Conservation (phyloP, 2,888 invertebrate species). For the Sphinx pinastri region DNA sequence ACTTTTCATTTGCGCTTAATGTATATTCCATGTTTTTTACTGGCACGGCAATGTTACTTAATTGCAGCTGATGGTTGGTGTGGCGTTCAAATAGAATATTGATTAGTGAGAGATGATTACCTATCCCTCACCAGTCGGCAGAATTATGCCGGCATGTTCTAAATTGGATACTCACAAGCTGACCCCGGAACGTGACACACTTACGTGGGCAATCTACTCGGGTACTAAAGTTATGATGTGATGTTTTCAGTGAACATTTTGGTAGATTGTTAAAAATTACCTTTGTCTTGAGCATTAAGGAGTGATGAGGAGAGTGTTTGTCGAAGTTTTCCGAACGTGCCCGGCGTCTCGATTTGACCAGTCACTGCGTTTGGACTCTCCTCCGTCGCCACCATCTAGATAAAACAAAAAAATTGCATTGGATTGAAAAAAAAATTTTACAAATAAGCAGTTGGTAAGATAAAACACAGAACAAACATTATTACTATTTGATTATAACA, state of each 20-base stretch:
- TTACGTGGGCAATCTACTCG: no score
- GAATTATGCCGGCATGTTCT: no score
- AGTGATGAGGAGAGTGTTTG: slow-evolving; percentile 92
- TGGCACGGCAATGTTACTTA: no score
- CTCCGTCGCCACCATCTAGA: slow-evolving; percentile 93
- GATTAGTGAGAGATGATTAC: no score
- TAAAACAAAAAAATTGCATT: not conserved
- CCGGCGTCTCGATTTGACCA: slow-evolving; percentile 86
- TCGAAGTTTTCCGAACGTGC: slow-evolving; percentile 92
- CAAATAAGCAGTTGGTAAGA: not conserved
- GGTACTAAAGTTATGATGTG: not conserved
- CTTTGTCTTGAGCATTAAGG: slow-evolving; percentile 93
- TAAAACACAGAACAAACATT: not conserved
- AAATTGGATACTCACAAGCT: no score
- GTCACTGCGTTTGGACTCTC: slow-evolving; percentile 85
- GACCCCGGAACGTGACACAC: no score
- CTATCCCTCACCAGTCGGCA: no score
- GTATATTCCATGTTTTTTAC: no score
- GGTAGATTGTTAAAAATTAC: slow-evolving; percentile 63
- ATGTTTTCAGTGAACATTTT: not conserved
- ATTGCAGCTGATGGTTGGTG: no score
- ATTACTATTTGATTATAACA: not conserved
- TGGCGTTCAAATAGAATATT: no score
- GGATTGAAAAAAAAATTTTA: no score
- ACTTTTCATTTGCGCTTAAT: no score